phyloP scores from a whole-genome alignment of 1,140 invertebrate species.

The Drosophila guanche region DNA sequence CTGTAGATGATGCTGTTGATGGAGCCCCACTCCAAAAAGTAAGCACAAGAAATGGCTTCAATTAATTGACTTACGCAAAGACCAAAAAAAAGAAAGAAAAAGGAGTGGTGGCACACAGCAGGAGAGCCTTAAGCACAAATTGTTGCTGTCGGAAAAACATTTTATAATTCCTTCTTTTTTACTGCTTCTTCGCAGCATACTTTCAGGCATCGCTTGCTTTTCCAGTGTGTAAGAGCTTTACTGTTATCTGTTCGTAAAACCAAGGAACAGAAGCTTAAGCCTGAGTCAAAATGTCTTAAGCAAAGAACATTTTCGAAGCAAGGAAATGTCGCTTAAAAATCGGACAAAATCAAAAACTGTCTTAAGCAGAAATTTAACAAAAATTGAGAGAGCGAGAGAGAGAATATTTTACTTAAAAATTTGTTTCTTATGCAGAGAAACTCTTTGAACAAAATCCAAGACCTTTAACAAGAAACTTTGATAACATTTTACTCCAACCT shows the following conservation, averaged over 20 bases:
- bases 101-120: background rate
- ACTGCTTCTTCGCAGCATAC: constrained; percentile 31
- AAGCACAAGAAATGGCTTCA: constrained; percentile 58
- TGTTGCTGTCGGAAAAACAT: constrained; percentile 7
- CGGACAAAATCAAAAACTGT: no score
- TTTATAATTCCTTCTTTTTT: constrained; percentile 5
- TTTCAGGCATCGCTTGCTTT: constrained; percentile 33
- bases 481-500: no score
- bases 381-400: no score
- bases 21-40: constrained; percentile 4
- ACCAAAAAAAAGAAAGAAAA: constrained; percentile 15
- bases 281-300: constrained; percentile 19
- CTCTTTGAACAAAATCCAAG: no score
- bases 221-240: background rate
- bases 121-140: constrained; percentile 1
- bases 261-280: constrained; percentile 20
- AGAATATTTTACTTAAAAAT: no score
- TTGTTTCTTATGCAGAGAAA: no score
- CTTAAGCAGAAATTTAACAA: no score
- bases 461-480: no score
- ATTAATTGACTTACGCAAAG: constrained; percentile 60
- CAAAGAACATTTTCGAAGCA: background rate
- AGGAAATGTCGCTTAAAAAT: no score
- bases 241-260: constrained; percentile 9
- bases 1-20: no score